Percentiles rank a stretch among this genome's conserved stretches.
Evolutionary conservation across 2,797 vertebrate genomes (phyloP).

Genomic region (Menidia menidia): DNA sequence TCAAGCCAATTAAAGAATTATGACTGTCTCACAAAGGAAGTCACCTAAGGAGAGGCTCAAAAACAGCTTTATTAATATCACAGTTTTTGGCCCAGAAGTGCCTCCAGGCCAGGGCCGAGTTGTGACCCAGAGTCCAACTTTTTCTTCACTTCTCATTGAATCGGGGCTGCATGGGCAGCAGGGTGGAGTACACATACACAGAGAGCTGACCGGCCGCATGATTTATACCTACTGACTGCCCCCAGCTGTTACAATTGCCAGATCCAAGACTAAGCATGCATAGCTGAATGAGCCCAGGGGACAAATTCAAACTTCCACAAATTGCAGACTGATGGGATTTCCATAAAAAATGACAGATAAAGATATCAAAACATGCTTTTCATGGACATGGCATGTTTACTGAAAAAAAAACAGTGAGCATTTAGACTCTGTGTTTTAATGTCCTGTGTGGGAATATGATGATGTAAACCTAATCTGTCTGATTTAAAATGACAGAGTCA

Average conservation of each 20-base stretch:
- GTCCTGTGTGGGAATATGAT: constrained; percentile 45
- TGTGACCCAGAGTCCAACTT: constrained; percentile 50
- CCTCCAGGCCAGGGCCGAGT: constrained; percentile 32
- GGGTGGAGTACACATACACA: constrained; percentile 67
- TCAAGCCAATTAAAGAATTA: background rate
- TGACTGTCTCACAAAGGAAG: constrained; percentile 9
- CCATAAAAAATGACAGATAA: constrained; percentile 22
- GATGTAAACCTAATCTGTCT: constrained; percentile 15
- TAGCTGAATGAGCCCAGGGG: constrained; percentile 68
- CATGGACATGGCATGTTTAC: background rate
- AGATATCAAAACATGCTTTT: constrained; percentile 12
- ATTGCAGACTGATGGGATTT: constrained; percentile 55
- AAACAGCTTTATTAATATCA: constrained; percentile 38
- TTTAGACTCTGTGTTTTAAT: background rate
- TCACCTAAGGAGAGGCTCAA: background rate
- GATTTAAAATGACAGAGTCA: constrained; percentile 44
- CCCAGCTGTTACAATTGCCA: constrained; percentile 81
- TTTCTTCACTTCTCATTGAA: constrained; percentile 52
- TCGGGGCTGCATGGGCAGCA: constrained; percentile 53
- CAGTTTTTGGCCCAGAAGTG: constrained; percentile 33
- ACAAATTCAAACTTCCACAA: constrained; percentile 67
- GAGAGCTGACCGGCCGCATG: constrained; percentile 72
- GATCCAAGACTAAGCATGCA: constrained; percentile 82
- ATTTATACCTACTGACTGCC: constrained; percentile 85
- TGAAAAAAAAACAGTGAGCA: constrained; percentile 4